Evolutionary conservation across 2,113 vertebrate genomes (phyloP).

Genomic region (Cephalopholis sonnerati): DNA sequence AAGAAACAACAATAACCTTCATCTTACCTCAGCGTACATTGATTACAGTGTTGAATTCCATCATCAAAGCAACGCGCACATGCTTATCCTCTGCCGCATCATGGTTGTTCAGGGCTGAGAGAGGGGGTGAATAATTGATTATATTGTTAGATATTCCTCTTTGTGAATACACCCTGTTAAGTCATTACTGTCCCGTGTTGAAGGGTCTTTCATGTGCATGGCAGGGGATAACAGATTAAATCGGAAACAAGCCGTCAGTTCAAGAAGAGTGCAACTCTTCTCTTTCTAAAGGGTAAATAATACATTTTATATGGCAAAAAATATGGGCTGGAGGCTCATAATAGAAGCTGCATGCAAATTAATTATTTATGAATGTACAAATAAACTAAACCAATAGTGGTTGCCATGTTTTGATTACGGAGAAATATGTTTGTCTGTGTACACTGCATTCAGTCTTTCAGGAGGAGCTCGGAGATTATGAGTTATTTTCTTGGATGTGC

Average conservation of each 20-base stretch:
- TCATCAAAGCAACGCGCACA: constrained; percentile 36
- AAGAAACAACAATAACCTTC: constrained; percentile 30
- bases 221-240: constrained; percentile 51
- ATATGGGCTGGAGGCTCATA: constrained; percentile 33
- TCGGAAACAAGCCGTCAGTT: constrained; percentile 56
- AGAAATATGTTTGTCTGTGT: constrained; percentile 48
- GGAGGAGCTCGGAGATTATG: constrained; percentile 47
- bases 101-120: constrained; percentile 17
- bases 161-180: constrained; percentile 60
- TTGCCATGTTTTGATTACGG: constrained; percentile 55
- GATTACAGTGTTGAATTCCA: constrained; percentile 29
- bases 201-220: constrained; percentile 62
- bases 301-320: constrained; percentile 56
- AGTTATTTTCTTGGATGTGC: constrained; percentile 47
- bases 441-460: constrained; percentile 43
- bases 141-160: constrained; percentile 56
- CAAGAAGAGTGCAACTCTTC: constrained; percentile 58
- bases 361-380: constrained; percentile 60
- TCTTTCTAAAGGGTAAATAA: constrained; percentile 54
- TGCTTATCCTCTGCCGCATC: constrained; percentile 6
- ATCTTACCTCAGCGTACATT: constrained; percentile 13
- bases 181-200: constrained; percentile 49
- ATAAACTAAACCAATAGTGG: constrained; percentile 43
- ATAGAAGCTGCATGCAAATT: constrained; percentile 58
- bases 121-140: constrained; percentile 69